phyloP scores from a whole-genome alignment of 30 jellyfish, hydroid and myxozoan species.

The Rhopilema esculentum region DNA sequence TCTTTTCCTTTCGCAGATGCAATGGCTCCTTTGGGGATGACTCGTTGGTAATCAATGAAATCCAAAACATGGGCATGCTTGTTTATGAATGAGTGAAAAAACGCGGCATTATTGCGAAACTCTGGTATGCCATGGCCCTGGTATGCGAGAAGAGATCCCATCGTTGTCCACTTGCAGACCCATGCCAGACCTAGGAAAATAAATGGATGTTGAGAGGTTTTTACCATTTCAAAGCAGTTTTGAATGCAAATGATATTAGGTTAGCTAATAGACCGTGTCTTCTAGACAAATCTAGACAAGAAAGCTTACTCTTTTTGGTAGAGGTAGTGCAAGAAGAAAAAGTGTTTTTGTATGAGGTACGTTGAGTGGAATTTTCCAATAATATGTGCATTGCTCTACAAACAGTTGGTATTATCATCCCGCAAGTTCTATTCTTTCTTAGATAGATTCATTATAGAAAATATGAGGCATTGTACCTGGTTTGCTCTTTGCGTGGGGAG shows the following conservation, averaged over 20 bases:
- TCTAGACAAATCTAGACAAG: too few species aligned
- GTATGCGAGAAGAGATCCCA: conserved; percentile 87
- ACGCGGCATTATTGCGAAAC: conserved; percentile 71
- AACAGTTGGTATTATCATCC: too few species aligned
- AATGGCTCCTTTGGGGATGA: conserved; percentile 88
- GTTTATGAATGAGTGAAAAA: conserved; percentile 83
- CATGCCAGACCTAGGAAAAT: conserved; percentile 82
- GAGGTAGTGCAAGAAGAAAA: too few species aligned
- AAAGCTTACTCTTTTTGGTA: too few species aligned
- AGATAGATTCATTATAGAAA: neutral
- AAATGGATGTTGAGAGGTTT: neutral
- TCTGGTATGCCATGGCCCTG: conserved; percentile 98
- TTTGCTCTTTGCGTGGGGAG: conserved; percentile 78
- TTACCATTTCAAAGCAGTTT: neutral
- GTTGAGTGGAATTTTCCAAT: neutral
- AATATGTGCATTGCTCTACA: neutral
- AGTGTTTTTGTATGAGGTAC: too few species aligned
- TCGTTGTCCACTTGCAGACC: conserved; percentile 93
- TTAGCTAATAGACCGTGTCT: too few species aligned
- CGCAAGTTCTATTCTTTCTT: neutral
- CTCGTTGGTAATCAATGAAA: conserved; percentile 72
- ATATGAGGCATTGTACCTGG: conserved; percentile 66
- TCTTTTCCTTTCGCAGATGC: conserved; percentile 50
- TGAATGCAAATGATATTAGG: too few species aligned
- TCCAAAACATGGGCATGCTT: conserved; percentile 93